phyloP scores from a whole-genome alignment of 2,113 vertebrate species.

The Corydoras maculifer region DNA sequence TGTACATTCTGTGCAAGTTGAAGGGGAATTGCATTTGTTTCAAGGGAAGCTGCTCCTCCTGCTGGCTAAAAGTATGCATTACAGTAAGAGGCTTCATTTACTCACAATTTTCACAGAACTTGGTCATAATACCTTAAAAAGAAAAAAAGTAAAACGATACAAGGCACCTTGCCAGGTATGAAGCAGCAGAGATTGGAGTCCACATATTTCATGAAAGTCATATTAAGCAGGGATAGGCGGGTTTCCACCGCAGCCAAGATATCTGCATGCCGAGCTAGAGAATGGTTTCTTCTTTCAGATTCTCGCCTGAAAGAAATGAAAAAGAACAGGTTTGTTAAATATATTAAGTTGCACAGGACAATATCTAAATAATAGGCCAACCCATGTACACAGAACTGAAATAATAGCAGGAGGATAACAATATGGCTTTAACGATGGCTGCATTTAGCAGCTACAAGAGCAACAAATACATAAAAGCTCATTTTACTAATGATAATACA shows the following conservation, averaged over 20 bases:
- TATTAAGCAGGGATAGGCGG: slow-evolving; percentile 90
- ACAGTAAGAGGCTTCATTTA: background rate
- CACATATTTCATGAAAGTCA: slow-evolving; percentile 99
- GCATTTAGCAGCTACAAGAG: no score
- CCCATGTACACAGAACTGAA: no score
- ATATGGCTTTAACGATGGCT: no score
- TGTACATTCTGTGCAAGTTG: background rate
- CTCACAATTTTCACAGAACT: no score
- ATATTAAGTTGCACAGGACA: no score
- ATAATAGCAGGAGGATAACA: no score
- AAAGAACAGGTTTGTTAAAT: background rate
- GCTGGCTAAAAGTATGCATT: slow-evolving; percentile 7
- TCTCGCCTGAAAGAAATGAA: slow-evolving; percentile 72
- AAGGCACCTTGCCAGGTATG: slow-evolving; percentile 93
- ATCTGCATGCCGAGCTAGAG: slow-evolving; percentile 92
- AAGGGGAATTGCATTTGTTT: background rate
- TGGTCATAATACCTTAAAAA: background rate
- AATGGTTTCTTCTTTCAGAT: slow-evolving; percentile 94
- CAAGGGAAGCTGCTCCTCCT: slow-evolving; percentile 4
- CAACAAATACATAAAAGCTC: no score
- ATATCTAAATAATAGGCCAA: no score
- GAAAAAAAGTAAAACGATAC: background rate
- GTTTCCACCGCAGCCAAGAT: slow-evolving; percentile 97
- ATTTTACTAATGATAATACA: no score
- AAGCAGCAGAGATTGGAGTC: slow-evolving; percentile 99